Evolutionary conservation across 2,797 vertebrate species (phyloP).

Genomic region (Sebastes diploproa): DNA sequence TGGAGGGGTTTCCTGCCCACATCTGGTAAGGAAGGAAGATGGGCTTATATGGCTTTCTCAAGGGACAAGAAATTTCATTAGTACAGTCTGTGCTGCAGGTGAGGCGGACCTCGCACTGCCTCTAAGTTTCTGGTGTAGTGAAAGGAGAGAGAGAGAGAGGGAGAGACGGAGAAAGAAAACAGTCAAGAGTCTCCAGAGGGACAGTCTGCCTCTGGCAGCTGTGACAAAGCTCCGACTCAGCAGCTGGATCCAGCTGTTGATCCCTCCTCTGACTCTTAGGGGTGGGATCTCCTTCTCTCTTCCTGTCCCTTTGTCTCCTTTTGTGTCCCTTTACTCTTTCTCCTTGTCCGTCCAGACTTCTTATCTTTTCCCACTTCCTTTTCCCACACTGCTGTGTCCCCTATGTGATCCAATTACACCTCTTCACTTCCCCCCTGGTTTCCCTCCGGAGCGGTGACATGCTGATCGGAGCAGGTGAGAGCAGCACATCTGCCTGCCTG

Average conservation of each 20-base stretch:
- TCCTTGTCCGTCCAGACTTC: conserved; percentile 36
- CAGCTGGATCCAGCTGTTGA: conserved; percentile 74
- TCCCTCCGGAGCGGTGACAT: conserved; percentile 58
- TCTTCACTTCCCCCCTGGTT: conserved; percentile 42
- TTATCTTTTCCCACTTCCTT: conserved; percentile 64
- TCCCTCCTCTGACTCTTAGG: conserved; percentile 42
- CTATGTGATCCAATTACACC: conserved; percentile 55
- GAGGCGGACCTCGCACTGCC: conserved; percentile 38
- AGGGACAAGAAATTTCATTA: conserved; percentile 60
- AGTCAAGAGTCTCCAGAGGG: conserved; percentile 58
- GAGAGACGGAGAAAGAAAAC: conserved; percentile 48
- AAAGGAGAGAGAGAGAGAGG: conserved; percentile 19
- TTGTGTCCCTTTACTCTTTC: conserved; percentile 42
- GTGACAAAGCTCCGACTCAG: conserved; percentile 52
- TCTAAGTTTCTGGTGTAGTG: conserved; percentile 54
- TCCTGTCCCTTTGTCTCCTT: conserved; percentile 44
- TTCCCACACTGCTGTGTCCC: conserved; percentile 64
- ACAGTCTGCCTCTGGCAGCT: conserved; percentile 62
- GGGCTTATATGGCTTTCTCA: conserved; percentile 40
- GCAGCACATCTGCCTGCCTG: conserved; percentile 63
- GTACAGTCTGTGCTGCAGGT: conserved; percentile 68
- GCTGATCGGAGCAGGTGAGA: conserved; percentile 67
- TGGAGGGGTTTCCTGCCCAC: conserved; percentile 61
- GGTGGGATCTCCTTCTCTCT: conserved; percentile 39
- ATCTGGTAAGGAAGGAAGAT: conserved; percentile 66